These are phyloP conservation scores for Prionace glauca DNA, from an alignment of 2,797 vertebrate genomes.

Conservation along the genomic window DNA sequence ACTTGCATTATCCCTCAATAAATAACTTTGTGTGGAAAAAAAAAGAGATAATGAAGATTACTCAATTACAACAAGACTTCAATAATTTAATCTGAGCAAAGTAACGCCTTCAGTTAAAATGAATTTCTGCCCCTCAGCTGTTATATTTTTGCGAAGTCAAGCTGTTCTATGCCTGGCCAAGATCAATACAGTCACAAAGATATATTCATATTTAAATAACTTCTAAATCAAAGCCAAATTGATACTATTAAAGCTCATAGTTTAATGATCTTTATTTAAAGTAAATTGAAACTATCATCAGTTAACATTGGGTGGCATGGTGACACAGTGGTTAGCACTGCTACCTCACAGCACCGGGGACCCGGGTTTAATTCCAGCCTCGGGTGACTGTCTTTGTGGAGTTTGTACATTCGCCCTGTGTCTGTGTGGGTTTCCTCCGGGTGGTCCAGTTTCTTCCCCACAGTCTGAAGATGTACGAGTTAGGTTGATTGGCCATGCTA, in stretches of 20 bases:
- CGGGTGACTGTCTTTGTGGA: too few species aligned
- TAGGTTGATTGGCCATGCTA: too few species aligned
- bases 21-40: not conserved
- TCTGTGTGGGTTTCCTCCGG: too few species aligned
- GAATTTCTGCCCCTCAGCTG: not conserved
- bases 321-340: too few species aligned
- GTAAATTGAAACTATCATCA: too few species aligned
- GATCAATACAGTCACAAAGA: not conserved
- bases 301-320: too few species aligned
- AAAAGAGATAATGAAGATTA: not conserved
- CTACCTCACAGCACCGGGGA: too few species aligned
- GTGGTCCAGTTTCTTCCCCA: too few species aligned
- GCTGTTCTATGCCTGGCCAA: too few species aligned
- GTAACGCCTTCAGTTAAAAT: not conserved
- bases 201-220: not conserved
- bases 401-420: too few species aligned
- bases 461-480: too few species aligned
- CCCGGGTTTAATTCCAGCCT: too few species aligned
- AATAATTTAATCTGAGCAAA: not conserved
- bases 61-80: not conserved
- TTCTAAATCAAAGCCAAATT: slow-evolving; percentile 20
- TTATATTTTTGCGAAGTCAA: not conserved
- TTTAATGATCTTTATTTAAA: not conserved
- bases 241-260: not conserved
- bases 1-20: not conserved